Evolutionary conservation across 1,140 invertebrate genomes (phyloP).

Genomic region (Brachionus plicatilis): DNA sequence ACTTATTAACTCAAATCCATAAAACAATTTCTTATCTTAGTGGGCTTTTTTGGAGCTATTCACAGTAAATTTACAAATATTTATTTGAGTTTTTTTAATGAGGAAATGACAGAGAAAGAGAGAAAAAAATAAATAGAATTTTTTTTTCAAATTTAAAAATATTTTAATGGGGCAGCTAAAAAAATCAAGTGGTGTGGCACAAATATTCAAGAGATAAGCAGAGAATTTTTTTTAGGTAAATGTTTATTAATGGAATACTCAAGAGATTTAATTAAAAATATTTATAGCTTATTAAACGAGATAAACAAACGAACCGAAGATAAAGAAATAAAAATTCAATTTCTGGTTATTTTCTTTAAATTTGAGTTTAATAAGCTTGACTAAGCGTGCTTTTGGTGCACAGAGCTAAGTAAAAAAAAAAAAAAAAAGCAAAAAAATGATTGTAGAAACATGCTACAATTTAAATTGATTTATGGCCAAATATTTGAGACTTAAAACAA

Average conservation of each 20-base stretch:
- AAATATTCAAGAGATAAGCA: background rate
- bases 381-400: background rate
- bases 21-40: constrained; percentile 16
- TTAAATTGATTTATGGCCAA: constrained; percentile 18
- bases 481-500: constrained; percentile 1
- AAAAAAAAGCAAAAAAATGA: background rate
- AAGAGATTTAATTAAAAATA: background rate
- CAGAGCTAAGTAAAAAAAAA: background rate
- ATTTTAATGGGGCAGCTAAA: background rate
- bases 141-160: background rate
- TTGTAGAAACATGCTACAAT: constrained; percentile 4
- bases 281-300: background rate
- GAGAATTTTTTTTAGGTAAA: background rate
- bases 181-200: background rate
- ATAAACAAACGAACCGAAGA: constrained; percentile 19
- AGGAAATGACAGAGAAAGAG: background rate
- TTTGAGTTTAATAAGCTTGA: constrained; percentile 30
- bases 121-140: too few relatives aligned
- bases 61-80: background rate
- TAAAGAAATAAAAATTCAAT: constrained; percentile 9
- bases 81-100: background rate
- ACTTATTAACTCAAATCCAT: constrained; percentile 23
- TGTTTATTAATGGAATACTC: background rate
- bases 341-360: constrained; percentile 27
- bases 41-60: background rate